These are phyloP conservation scores for Oryzias woworae DNA, from an alignment of 2,113 vertebrate species.

Conservation along the genomic window DNA sequence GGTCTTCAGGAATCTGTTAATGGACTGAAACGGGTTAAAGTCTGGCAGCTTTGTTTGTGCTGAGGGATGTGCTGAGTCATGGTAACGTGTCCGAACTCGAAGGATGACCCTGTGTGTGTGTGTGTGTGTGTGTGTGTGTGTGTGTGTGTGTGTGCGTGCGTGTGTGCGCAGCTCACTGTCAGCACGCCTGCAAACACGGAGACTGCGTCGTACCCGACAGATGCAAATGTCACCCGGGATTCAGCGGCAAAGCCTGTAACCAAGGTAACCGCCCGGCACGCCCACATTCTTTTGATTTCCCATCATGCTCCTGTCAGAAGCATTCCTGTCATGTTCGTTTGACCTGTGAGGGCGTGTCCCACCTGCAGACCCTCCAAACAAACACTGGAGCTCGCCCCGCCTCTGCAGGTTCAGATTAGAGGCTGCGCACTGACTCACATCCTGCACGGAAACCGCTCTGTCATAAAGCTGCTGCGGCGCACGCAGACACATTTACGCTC, in stretches of 20 bases:
- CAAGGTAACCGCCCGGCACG: slow-evolving; percentile 79
- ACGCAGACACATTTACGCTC: slow-evolving; percentile 3
- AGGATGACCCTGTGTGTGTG: background rate
- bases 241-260: slow-evolving; percentile 86
- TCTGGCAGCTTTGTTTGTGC: no score
- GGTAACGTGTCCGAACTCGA: no score
- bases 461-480: slow-evolving; percentile 6
- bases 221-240: slow-evolving; percentile 89
- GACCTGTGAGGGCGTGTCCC: slow-evolving; percentile 40
- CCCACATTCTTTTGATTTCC: slow-evolving; percentile 3
- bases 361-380: slow-evolving; percentile 33
- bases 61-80: no score
- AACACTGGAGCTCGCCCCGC: background rate
- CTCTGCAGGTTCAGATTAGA: slow-evolving; percentile 45
- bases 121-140: slow-evolving; percentile 34
- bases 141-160: slow-evolving; percentile 10
- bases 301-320: slow-evolving; percentile 25
- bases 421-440: slow-evolving; percentile 50
- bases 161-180: slow-evolving; percentile 80
- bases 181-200: slow-evolving; percentile 87
- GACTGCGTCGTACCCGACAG: slow-evolving; percentile 85
- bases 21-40: no score
- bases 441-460: slow-evolving; percentile 43
- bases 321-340: slow-evolving; percentile 52
- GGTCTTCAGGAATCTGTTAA: no score